Conservation (phyloP, 2,113 vertebrate species). For the Mormyrus iriodes region DNA sequence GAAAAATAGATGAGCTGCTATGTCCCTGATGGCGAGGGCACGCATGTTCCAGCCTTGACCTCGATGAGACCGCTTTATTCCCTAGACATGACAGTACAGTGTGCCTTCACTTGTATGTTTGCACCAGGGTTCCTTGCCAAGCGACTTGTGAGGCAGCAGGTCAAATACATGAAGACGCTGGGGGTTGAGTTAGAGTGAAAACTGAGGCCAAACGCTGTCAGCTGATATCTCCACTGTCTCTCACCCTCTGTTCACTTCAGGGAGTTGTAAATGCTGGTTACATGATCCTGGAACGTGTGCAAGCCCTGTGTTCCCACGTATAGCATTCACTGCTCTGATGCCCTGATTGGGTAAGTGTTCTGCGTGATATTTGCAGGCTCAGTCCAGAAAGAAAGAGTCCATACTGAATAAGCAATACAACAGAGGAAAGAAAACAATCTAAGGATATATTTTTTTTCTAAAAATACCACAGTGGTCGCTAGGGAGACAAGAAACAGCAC, state of each 20-base stretch:
- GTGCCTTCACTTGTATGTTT: background rate
- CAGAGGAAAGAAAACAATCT: background rate
- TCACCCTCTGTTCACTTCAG: background rate
- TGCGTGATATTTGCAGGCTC: background rate
- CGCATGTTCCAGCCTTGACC: slow-evolving; percentile 1
- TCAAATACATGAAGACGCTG: background rate
- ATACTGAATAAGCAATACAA: background rate
- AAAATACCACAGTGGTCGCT: background rate
- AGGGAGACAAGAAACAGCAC: background rate
- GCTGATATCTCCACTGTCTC: background rate
- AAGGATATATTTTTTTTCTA: background rate
- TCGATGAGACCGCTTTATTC: slow-evolving; percentile 31
- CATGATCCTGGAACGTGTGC: background rate
- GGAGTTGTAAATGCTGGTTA: background rate
- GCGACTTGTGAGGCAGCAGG: background rate
- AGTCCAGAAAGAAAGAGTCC: background rate
- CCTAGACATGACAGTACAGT: background rate
- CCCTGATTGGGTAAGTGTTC: background rate
- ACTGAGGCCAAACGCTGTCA: background rate
- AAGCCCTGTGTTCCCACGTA: background rate
- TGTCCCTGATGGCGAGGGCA: slow-evolving; percentile 10
- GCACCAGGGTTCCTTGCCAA: background rate
- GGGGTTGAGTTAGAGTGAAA: background rate
- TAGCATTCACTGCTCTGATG: background rate
- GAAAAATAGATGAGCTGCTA: slow-evolving; percentile 44